Evolutionary conservation across 2,797 vertebrate genomes (phyloP).

Genomic region (Lerista edwardsae): DNA sequence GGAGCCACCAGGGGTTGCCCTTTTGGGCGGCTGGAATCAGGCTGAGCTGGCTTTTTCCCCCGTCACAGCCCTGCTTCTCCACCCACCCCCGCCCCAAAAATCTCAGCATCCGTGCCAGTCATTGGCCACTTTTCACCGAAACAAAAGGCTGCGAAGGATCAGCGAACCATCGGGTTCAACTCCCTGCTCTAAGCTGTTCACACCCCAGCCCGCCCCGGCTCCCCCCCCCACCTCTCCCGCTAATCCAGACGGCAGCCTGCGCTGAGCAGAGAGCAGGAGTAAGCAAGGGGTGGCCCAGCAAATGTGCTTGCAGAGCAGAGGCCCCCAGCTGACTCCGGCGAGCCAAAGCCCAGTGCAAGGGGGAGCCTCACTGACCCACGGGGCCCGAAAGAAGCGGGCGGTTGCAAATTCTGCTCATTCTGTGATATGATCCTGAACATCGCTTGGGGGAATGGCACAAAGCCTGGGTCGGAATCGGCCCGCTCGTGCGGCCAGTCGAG

Average conservation of each 20-base stretch:
- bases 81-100: neutral
- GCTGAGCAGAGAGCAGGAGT: neutral
- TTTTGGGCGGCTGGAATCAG: neutral
- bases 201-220: neutral
- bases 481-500: no score
- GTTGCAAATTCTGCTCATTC: neutral
- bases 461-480: no score
- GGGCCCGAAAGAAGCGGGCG: neutral
- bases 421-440: neutral
- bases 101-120: neutral
- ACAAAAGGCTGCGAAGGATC: neutral
- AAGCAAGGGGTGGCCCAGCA: neutral
- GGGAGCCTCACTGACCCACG: neutral
- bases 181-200: neutral
- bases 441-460: neutral
- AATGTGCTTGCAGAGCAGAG: neutral
- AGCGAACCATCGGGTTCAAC: neutral
- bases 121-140: neutral
- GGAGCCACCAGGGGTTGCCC: no score
- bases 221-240: neutral
- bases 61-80: rapidly evolving
- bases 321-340: neutral
- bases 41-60: neutral
- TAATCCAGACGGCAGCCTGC: neutral
- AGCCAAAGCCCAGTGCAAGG: neutral